Evolutionary conservation across 2,888 invertebrate species (phyloP), one percentile per base, ranked within the genome.

Genomic region (Spisula solida): DNA sequence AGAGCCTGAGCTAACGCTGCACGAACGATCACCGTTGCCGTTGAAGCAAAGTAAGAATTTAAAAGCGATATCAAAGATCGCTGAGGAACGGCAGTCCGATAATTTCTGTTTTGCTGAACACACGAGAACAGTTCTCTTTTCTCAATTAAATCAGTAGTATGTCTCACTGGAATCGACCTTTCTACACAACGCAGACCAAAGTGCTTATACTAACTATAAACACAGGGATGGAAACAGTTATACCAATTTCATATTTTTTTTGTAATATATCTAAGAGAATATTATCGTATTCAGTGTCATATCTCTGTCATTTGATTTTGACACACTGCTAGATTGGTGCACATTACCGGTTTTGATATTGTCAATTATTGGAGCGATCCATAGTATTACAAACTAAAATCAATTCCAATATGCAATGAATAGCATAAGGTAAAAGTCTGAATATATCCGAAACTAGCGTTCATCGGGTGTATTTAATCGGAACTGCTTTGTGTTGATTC

Each of bases 101-200:
- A 75, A 75, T 75, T 29, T 75, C 75, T 75, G 16, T 29, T 75
- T 75, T 75, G 31, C 75, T 31, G 75, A 34, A 34, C 75, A 75
- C 34, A 34, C 75, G 75, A 31, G 75, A 75, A 31, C 75, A 31
- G 75, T 75, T 75, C 31, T 31, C 34, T 29, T 75, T 75, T 34
- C 75, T 75, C 75, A 31, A 75, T 75, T 75, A 75, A 75, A 34
- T 75, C 75, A 75, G 6, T 16, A 29, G n/a, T 16, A 34, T 8
- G 34, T 75, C 31, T 34, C 75, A 8, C 18, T 18, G 75, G 75
- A 75, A 75, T 75, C 31, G 75, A 75, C 75, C 31, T 18, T 75
- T 75, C 75, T 16, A 75, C 34, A 16, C n/a, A 1, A 34, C 29
- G 18, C 75, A 34, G 75, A 75, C 20, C 31, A 8, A 18, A 75